Base-by-base conservation (phyloP, 1,140 invertebrate genomes). In the Phymastichus coffea region DNA sequence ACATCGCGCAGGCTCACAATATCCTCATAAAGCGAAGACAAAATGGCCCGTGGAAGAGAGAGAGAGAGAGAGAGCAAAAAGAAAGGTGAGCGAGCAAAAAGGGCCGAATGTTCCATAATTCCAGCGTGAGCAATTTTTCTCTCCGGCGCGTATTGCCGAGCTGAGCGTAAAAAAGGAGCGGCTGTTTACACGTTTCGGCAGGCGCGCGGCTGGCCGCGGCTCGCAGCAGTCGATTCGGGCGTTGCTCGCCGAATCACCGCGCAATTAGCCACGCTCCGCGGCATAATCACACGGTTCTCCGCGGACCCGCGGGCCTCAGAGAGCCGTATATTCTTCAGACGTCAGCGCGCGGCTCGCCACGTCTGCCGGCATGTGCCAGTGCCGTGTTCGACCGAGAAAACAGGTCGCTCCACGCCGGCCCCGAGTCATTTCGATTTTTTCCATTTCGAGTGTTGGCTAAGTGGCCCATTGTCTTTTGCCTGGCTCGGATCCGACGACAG, bases 101-200 rank as follows among this genome's bases (percentile, higher is more conserved):
- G 51, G 57, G 49, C 46, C 52, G 35, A 30, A 30, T 17, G 28
- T 15, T 54, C 28, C 46, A 23, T 17, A 26, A 14, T 28, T 35
- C 20, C 33, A 7, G 35, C 6, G 43, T 58, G 51, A 26, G 44
- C 44, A 37, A 22, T 17, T 53, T 26, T 37, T 58, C 41, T 52
- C 51, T 55, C 40, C 65, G 57, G 37, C 61, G 25, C 23, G 33
- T 51, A 40, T 17, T 57, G 56, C 56, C 61, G 62, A 66, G 65
- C 66, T 63, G 64, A 53, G 26, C 9, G 46, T 35, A 41, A 51
- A 40, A 63, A 69, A 53, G 55, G 60, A 58, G 56, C 62, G 62
- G 57, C 66, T 61, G 67, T 69, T n/a, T n/a, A n/a, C n/a, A 70
- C 52, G 37, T 57, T 56, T 58, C 46, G 54, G 57, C 15, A 26